Conservation (phyloP, 2,113 vertebrate genomes). For the Geococcyx californianus region DNA sequence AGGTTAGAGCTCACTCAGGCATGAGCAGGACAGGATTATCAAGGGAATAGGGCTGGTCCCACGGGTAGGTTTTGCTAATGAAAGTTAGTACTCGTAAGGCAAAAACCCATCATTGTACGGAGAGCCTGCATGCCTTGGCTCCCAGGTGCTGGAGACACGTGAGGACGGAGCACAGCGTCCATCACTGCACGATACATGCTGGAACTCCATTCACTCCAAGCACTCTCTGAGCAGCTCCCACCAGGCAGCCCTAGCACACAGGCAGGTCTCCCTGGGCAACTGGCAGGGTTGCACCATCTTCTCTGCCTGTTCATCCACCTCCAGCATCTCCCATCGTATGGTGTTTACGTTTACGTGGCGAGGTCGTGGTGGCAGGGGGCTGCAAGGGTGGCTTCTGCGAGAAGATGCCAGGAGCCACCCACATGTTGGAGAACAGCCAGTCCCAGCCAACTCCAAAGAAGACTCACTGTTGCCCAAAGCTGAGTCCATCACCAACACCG, state of each 20-base stretch:
- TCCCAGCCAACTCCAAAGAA: neutral
- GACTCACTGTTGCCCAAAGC: neutral
- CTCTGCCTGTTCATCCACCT: neutral
- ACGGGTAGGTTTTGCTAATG: neutral
- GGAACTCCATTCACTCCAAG: neutral
- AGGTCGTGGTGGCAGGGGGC: neutral
- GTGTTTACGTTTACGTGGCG: rapidly evolving
- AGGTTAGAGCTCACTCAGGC: rapidly evolving
- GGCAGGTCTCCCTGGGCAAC: neutral
- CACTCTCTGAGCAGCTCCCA: neutral
- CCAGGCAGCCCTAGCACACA: neutral
- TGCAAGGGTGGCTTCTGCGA: neutral
- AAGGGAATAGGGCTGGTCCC: neutral
- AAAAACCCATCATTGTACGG: neutral
- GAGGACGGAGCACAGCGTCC: neutral
- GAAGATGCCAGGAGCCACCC: neutral
- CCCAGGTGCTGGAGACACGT: neutral
- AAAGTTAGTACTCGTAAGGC: neutral
- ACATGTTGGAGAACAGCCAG: neutral
- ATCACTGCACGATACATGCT: neutral
- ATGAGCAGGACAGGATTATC: neutral
- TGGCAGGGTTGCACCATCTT: neutral
- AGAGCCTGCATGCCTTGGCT: neutral
- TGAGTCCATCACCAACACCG: neutral
- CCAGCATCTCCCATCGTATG: neutral